These are phyloP conservation scores for Staurois parvus DNA, from an alignment of 2,797 vertebrate genomes.

Conservation along the genomic window DNA sequence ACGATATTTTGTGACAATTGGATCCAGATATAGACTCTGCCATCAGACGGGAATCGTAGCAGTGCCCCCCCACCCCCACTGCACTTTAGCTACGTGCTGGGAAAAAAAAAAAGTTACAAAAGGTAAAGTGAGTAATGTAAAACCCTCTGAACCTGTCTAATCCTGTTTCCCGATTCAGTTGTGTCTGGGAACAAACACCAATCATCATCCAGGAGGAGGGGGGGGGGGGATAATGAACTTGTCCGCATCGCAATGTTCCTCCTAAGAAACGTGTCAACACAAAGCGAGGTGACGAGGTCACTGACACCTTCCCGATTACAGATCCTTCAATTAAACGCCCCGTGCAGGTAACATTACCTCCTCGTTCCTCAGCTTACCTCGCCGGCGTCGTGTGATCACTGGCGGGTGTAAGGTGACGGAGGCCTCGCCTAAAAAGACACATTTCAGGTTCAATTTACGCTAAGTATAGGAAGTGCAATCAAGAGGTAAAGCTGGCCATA, in stretches of 20 bases:
- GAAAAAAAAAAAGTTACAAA: constrained; percentile 66
- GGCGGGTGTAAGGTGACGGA: not conserved
- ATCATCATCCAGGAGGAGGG: constrained; percentile 67
- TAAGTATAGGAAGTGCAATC: too few relatives aligned
- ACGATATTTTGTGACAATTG: too few relatives aligned
- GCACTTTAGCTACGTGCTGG: constrained; percentile 69
- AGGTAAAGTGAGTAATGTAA: constrained; percentile 73
- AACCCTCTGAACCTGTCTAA: constrained; percentile 73
- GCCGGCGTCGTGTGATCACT: not conserved
- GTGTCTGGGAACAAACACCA: constrained; percentile 62
- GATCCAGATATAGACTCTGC: too few relatives aligned
- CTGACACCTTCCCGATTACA: constrained; percentile 12
- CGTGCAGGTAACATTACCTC: not conserved
- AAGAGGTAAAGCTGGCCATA: too few relatives aligned
- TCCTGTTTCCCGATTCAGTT: constrained; percentile 70
- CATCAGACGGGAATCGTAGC: constrained; percentile 5
- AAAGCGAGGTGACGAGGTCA: constrained; percentile 44
- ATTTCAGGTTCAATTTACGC: too few relatives aligned
- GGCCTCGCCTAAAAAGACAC: too few relatives aligned
- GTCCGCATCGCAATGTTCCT: constrained; percentile 52
- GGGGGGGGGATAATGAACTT: constrained; percentile 58
- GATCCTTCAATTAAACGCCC: constrained; percentile 15
- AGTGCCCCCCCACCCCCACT: constrained; percentile 38
- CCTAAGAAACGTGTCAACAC: constrained; percentile 57
- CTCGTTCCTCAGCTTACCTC: not conserved